A percentile compares a stretch with the other conserved stretches of the same genome.
These are phyloP conservation scores for Octodon degus DNA, from an alignment of 2,113 vertebrate species.

Conservation along the genomic window DNA sequence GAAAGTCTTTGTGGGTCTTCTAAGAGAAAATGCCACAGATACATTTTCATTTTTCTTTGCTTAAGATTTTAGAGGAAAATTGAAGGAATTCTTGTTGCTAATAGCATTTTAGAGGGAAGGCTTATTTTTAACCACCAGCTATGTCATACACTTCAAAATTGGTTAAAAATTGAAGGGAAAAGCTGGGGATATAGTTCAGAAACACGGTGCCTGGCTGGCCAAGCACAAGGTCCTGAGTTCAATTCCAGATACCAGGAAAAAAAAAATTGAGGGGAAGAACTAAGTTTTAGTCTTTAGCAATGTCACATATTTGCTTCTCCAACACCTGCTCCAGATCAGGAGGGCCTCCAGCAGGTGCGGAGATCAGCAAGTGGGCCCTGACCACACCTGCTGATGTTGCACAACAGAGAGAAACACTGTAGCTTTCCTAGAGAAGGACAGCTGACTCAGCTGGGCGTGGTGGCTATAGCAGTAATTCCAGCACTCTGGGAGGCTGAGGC, in stretches of 20 bases:
- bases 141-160: background rate
- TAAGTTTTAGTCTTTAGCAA: background rate
- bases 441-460: background rate
- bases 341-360: background rate
- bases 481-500: background rate
- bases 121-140: background rate
- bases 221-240: too few species aligned
- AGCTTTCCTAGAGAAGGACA: background rate
- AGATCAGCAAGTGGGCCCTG: too few species aligned
- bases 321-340: background rate
- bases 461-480: background rate
- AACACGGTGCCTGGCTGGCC: too few species aligned
- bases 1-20: background rate
- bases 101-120: background rate
- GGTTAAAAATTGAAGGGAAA: background rate
- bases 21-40: background rate
- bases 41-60: background rate
- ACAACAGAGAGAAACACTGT: background rate
- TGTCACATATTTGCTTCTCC: background rate
- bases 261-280: background rate
- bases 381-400: fast-evolving
- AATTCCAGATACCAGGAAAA: too few species aligned
- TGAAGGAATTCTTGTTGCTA: background rate
- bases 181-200: too few species aligned
- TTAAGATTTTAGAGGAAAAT: background rate